Conservation (phyloP, 1,140 invertebrate genomes). For the Lysiphlebus fabarum region DNA sequence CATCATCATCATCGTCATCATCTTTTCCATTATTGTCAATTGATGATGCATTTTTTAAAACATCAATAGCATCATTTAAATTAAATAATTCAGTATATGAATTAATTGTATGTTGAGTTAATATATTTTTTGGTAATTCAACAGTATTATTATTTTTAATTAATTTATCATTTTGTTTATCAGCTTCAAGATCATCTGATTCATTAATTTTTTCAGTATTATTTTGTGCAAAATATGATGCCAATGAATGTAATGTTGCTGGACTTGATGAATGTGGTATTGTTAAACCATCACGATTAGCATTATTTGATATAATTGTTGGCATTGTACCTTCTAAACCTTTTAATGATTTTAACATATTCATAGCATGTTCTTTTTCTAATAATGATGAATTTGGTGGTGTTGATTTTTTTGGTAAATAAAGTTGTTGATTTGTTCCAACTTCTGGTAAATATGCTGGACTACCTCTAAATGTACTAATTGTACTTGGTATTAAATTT, state of each 20-base stretch:
- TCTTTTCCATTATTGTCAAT: slow-evolving; percentile 45
- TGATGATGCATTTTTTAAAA: slow-evolving; percentile 32
- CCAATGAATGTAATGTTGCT: slow-evolving; percentile 71
- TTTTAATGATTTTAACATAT: slow-evolving; percentile 48
- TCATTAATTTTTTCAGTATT: slow-evolving; percentile 56
- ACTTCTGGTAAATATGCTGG: slow-evolving; percentile 44
- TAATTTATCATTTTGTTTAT: slow-evolving; percentile 20
- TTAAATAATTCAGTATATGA: slow-evolving; percentile 52
- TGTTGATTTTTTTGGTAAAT: slow-evolving; percentile 26
- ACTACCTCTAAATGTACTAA: slow-evolving; percentile 25
- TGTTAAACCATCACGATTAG: slow-evolving; percentile 56
- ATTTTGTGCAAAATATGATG: slow-evolving; percentile 72
- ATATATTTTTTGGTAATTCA: slow-evolving; percentile 41
- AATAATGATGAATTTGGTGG: slow-evolving; percentile 32
- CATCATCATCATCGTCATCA: slow-evolving; percentile 48
- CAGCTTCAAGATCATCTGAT: slow-evolving; percentile 30
- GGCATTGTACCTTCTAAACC: slow-evolving; percentile 41
- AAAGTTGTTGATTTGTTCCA: slow-evolving; percentile 13
- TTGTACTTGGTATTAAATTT: slow-evolving; percentile 24
- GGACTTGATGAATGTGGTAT: slow-evolving; percentile 69
- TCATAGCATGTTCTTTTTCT: slow-evolving; percentile 49
- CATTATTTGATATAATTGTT: slow-evolving; percentile 29
- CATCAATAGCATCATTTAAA: slow-evolving; percentile 45
- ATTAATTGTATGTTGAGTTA: slow-evolving; percentile 47
- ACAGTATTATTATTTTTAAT: slow-evolving; percentile 26